Percentiles rank a stretch among this genome's conserved stretches.
These are phyloP conservation scores for Octodon degus DNA, from an alignment of 2,113 vertebrate genomes.

Conservation along the genomic window DNA sequence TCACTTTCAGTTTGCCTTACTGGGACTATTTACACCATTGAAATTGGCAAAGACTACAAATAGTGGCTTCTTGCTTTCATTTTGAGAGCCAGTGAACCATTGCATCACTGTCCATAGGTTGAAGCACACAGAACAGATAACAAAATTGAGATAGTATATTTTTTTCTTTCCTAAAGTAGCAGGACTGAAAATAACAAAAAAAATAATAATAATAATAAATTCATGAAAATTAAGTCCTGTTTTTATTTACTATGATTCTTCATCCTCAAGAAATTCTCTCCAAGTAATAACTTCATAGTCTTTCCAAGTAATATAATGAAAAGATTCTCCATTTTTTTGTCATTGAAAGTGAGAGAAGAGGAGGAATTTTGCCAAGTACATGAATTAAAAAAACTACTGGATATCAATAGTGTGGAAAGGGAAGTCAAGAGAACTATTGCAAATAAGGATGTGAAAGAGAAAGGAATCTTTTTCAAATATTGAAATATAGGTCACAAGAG, in stretches of 20 bases:
- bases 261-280: not conserved
- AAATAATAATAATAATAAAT: slow-evolving; percentile 36
- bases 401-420: not conserved
- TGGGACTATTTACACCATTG: not conserved
- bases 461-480: slow-evolving; percentile 63
- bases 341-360: not conserved
- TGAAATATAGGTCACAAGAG: slow-evolving; percentile 72
- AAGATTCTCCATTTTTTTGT: not conserved
- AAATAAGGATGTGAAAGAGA: slow-evolving; percentile 14
- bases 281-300: not conserved
- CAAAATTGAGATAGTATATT: not conserved
- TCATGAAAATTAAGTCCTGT: not conserved
- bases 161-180: not conserved
- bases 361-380: not conserved
- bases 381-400: not conserved
- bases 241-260: not conserved
- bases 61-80: not conserved
- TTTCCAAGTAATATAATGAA: not conserved
- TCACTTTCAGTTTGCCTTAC: not conserved
- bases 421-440: not conserved
- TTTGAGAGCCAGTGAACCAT: not conserved
- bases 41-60: not conserved
- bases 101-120: not conserved
- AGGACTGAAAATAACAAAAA: not conserved
- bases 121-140: not conserved